Percentiles rank a stretch among this genome's conserved stretches.
phyloP scores from a whole-genome alignment of 2,888 invertebrate genomes.

The Rhodophaea formosa region DNA sequence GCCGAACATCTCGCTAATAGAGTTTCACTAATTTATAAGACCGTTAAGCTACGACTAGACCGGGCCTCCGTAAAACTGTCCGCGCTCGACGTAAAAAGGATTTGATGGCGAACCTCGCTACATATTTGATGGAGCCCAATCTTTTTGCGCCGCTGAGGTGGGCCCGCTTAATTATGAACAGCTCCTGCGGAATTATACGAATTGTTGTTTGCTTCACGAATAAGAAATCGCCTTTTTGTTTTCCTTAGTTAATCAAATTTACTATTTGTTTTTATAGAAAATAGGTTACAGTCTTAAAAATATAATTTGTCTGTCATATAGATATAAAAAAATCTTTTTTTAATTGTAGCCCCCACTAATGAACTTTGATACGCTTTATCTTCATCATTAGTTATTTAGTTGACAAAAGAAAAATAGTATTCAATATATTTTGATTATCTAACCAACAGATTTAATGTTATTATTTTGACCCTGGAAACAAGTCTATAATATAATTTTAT shows the following conservation, averaged over 20 bases:
- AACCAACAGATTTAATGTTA: no score
- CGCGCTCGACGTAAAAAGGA: slow-evolving; percentile 71
- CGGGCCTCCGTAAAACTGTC: slow-evolving; percentile 68
- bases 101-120: slow-evolving; percentile 69
- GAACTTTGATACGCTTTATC: no score
- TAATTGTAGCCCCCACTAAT: no score
- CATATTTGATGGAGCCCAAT: slow-evolving; percentile 58
- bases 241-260: slow-evolving; percentile 34
- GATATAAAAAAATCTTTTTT: no score
- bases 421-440: no score
- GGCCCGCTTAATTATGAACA: slow-evolving; percentile 52
- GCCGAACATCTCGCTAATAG: slow-evolving; percentile 79
- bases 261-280: slow-evolving; percentile 2
- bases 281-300: no score
- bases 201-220: slow-evolving; percentile 44
- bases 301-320: no score
- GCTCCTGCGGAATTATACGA: slow-evolving; percentile 45
- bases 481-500: no score
- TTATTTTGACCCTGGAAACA: no score
- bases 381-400: no score
- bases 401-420: no score
- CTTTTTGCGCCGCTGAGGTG: slow-evolving; percentile 45
- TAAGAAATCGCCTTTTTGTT: slow-evolving; percentile 39
- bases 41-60: slow-evolving; percentile 64
- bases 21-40: slow-evolving; percentile 81